Evolutionary conservation across 2,113 vertebrate genomes (phyloP).

Genomic region (Erinaceus europaeus): DNA sequence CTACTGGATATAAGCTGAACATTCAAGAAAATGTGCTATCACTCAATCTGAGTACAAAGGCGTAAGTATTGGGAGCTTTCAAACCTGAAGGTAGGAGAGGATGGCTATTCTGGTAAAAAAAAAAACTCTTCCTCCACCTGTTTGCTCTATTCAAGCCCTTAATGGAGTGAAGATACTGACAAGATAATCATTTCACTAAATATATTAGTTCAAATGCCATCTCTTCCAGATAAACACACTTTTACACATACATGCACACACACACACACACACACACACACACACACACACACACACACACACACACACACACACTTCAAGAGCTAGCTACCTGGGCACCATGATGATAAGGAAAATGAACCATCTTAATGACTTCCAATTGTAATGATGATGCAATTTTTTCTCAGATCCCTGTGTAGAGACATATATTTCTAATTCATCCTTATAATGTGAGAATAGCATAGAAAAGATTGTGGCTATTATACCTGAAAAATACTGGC

Average conservation of each 20-base stretch:
- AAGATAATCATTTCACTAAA: not conserved
- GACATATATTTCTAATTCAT: not conserved
- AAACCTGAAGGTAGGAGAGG: not conserved
- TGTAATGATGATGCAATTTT: not conserved
- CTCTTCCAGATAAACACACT: not conserved
- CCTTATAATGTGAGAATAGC: constrained; percentile 12
- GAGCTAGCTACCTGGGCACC: not conserved
- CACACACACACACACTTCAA: not conserved
- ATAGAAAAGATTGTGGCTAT: not conserved
- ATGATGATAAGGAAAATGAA: not conserved
- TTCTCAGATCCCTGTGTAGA: not conserved
- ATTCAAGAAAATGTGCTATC: not conserved
- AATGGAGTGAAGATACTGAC: not conserved
- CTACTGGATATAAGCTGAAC: not conserved
- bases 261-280: not conserved
- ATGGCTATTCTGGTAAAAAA: not conserved
- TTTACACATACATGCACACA: too few species aligned
- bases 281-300: not conserved
- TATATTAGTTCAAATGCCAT: not conserved
- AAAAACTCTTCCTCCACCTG: not conserved
- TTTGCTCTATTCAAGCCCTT: not conserved
- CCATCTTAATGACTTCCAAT: not conserved
- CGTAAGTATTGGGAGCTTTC: not conserved
- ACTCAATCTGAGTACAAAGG: not conserved
- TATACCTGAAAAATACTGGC: not conserved